Evolutionary conservation across 2,113 vertebrate species (phyloP).

Genomic region (Siniperca chuatsi): DNA sequence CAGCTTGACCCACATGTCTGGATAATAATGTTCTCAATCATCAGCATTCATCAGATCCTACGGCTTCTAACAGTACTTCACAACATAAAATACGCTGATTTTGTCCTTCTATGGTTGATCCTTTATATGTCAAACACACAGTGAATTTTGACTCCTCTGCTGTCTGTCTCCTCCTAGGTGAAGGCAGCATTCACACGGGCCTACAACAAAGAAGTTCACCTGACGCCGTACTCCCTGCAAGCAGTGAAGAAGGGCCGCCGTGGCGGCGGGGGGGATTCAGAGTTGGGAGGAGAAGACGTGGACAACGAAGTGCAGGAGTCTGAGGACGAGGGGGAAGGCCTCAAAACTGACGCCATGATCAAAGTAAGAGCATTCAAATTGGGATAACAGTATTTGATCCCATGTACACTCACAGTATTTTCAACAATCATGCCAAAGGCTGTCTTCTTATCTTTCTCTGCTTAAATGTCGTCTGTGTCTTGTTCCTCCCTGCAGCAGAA

Average conservation of each 20-base stretch:
- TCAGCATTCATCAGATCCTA: too few species aligned
- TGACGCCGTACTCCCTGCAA: constrained; percentile 92
- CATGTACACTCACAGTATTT: not conserved
- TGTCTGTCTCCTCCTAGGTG: constrained; percentile 82
- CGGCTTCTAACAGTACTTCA: not conserved
- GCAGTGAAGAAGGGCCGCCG: constrained; percentile 85
- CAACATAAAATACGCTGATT: not conserved
- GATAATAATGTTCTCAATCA: too few species aligned
- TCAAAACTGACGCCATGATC: constrained; percentile 93
- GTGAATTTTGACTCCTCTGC: not conserved
- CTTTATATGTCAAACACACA: not conserved
- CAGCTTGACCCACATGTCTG: too few species aligned
- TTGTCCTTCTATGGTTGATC: not conserved
- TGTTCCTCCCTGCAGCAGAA: constrained; percentile 84
- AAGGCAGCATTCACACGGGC: constrained; percentile 95
- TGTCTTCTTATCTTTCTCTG: not conserved
- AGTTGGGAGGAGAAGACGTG: constrained; percentile 75
- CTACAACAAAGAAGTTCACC: constrained; percentile 93
- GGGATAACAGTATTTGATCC: not conserved
- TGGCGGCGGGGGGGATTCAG: constrained; percentile 73
- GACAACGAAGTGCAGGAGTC: constrained; percentile 75
- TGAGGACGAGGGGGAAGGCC: constrained; percentile 78
- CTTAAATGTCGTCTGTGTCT: not conserved
- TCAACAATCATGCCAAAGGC: not conserved
- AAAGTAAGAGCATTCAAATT: constrained; percentile 85